These are phyloP conservation scores for Gasterosteus nipponicus DNA, from an alignment of 2,113 vertebrate species.

Conservation along the genomic window DNA sequence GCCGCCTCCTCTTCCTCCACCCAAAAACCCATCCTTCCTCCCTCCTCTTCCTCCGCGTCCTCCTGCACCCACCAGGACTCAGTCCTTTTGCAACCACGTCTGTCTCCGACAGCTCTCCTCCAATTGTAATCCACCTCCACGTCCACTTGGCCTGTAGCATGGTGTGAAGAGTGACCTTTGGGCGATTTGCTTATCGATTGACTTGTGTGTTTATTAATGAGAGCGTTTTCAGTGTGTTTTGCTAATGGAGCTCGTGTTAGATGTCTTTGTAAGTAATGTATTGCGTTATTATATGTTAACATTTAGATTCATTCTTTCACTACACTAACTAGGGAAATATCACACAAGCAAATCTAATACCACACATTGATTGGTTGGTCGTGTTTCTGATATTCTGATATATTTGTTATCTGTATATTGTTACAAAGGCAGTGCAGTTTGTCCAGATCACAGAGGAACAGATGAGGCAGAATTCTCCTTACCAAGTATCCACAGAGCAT, in stretches of 20 bases:
- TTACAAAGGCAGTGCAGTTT: background rate
- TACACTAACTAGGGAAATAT: background rate
- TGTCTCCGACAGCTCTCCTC: conserved; percentile 82
- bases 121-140: conserved; percentile 83
- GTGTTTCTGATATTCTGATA: background rate
- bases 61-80: conserved; percentile 82
- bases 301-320: background rate
- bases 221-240: background rate
- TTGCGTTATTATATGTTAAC: background rate
- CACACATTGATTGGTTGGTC: background rate
- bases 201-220: conserved; percentile 24
- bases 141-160: conserved; percentile 52
- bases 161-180: conserved; percentile 60
- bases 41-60: conserved; percentile 77
- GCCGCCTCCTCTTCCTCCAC: conserved; percentile 84
- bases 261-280: background rate
- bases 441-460: background rate
- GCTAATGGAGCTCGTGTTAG: background rate
- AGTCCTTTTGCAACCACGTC: conserved; percentile 85
- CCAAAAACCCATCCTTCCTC: conserved; percentile 74
- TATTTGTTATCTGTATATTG: background rate
- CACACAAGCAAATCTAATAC: background rate
- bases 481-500: background rate
- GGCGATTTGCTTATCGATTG: conserved; percentile 1
- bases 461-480: background rate